Conservation (phyloP, 2,797 vertebrate species). For the Enteromius unitaeniatus region DNA sequence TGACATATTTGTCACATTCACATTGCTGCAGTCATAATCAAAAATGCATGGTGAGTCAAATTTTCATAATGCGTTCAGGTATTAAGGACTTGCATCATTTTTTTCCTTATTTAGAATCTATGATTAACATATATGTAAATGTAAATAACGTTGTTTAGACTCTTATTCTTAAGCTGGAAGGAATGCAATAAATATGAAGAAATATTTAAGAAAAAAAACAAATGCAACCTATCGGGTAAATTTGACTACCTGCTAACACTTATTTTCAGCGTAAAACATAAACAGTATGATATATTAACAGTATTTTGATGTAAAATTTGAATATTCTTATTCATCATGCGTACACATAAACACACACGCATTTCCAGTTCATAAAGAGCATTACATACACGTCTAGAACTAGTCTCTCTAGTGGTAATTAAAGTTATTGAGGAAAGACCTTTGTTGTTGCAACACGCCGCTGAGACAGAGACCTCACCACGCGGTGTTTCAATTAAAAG, state of each 20-base stretch:
- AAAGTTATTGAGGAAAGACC: slow-evolving; percentile 31
- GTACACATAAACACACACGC: neutral
- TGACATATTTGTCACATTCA: too few relatives aligned
- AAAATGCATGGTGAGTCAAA: too few relatives aligned
- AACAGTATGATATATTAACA: neutral
- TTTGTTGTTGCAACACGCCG: slow-evolving; percentile 29
- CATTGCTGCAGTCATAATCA: too few relatives aligned
- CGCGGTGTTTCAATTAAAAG: slow-evolving; percentile 52
- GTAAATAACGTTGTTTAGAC: neutral
- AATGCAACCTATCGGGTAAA: neutral
- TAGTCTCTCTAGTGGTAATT: slow-evolving; percentile 32
- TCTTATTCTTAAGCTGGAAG: neutral
- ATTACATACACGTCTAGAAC: neutral
- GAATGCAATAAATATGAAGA: neutral
- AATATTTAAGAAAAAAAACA: neutral
- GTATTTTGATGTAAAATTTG: neutral
- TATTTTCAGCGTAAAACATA: too few relatives aligned
- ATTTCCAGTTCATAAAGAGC: neutral
- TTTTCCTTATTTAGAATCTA: neutral
- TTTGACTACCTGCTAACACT: neutral
- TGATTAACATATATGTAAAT: neutral
- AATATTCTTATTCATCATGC: neutral
- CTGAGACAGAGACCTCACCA: slow-evolving; percentile 13
- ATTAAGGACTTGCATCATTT: too few relatives aligned
- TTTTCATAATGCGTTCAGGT: too few relatives aligned